Percentiles rank a stretch among this genome's conserved stretches.
phyloP scores from a whole-genome alignment of 2,888 invertebrate species.

The Troilus luridus region DNA sequence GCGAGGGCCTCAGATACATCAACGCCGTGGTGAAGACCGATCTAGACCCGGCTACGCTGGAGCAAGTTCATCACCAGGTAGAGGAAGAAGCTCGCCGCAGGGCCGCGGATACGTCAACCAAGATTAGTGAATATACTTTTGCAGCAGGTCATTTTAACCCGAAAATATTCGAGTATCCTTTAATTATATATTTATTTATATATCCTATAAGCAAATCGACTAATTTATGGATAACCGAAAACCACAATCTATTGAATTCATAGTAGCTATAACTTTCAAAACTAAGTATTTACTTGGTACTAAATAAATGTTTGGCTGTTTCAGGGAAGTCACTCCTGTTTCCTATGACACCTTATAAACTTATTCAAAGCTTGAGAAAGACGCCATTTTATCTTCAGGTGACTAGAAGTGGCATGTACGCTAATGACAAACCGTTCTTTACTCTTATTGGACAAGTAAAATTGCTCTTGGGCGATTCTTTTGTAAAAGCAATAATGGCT shows the following conservation, averaged over 20 bases:
- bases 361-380: conserved; percentile 58
- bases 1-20: conserved; percentile 43
- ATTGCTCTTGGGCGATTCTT: conserved; percentile 58
- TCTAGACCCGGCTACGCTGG: background rate
- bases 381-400: conserved; percentile 59
- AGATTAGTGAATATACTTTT: background rate
- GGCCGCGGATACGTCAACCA: background rate
- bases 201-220: no score
- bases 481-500: conserved; percentile 59
- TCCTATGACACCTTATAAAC: conserved; percentile 60
- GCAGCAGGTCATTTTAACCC: background rate
- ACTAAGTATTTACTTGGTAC: background rate
- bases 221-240: background rate
- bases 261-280: no score
- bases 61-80: background rate
- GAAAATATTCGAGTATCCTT: background rate
- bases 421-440: conserved; percentile 3
- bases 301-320: background rate
- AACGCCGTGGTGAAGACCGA: conserved; percentile 1
- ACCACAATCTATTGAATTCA: background rate
- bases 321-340: conserved; percentile 63
- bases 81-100: background rate
- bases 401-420: conserved; percentile 43
- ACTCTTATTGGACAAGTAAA: conserved; percentile 60
- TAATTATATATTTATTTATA: background rate